Conservation (phyloP, 2,888 invertebrate genomes). For the Adineta ricciae region DNA sequence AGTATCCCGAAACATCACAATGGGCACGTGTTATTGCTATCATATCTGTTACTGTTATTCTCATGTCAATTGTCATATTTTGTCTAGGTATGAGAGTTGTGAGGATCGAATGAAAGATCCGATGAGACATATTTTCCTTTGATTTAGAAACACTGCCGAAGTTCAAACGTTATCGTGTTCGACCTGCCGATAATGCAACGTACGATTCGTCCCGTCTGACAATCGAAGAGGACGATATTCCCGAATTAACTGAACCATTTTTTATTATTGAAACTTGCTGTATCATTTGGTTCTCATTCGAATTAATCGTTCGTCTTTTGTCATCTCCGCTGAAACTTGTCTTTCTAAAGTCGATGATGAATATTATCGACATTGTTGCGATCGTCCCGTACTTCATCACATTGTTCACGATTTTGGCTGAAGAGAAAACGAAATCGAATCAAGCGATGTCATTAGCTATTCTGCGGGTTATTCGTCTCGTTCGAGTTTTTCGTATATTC, state of each 20-base stretch:
- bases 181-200: conserved; percentile 25
- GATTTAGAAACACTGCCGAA: conserved; percentile 52
- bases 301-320: conserved; percentile 42
- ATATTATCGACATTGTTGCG: conserved; percentile 95
- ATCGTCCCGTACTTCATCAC: conserved; percentile 99
- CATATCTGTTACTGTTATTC: conserved; percentile 94
- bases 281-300: conserved; percentile 48
- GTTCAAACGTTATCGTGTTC: conserved; percentile 38
- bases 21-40: conserved; percentile 96
- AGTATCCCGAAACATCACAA: conserved; percentile 97
- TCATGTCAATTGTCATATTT: conserved; percentile 96
- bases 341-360: conserved; percentile 99
- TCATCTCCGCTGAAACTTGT: conserved; percentile 63
- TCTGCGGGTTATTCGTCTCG: conserved; percentile 90
- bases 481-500: conserved; percentile 98
- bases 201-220: conserved; percentile 23
- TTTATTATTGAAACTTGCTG: conserved; percentile 46
- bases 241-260: conserved; percentile 37
- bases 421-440: conserved; percentile 69
- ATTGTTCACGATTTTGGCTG: conserved; percentile 91
- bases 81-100: conserved; percentile 61
- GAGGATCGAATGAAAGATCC: too few species aligned
- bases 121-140: neutral
- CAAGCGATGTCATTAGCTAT: conserved; percentile 66
- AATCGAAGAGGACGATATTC: conserved; percentile 33